phyloP scores from a whole-genome alignment of 2,888 invertebrate genomes.

The Lasioglossum figueresi region DNA sequence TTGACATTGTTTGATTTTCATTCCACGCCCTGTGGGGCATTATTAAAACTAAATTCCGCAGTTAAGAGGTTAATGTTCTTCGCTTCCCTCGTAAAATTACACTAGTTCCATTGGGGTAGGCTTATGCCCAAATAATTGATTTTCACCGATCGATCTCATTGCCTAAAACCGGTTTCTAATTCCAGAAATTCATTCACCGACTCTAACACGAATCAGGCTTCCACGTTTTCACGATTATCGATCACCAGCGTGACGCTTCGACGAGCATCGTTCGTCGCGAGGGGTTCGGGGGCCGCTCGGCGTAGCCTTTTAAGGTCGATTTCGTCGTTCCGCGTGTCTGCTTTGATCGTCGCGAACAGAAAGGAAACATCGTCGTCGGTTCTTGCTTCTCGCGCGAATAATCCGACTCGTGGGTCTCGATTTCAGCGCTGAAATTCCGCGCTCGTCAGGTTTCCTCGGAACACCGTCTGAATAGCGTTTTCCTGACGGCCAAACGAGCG shows the following conservation, averaged over 20 bases:
- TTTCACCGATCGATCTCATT: too few relatives aligned
- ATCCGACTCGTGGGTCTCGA: constrained; percentile 10
- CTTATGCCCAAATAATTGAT: too few relatives aligned
- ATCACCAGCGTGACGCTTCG: background rate
- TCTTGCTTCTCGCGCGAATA: constrained; percentile 17
- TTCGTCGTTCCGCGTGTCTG: constrained; percentile 50
- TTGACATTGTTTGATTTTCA: too few relatives aligned
- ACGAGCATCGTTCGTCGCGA: background rate
- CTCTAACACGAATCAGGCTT: background rate
- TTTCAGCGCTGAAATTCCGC: background rate
- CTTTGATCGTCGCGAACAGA: constrained; percentile 5
- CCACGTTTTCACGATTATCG: background rate
- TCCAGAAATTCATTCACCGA: background rate
- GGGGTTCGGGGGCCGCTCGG: background rate
- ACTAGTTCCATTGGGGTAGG: too few relatives aligned
- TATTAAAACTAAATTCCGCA: too few relatives aligned
- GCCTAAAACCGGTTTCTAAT: too few relatives aligned
- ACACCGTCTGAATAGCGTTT: background rate
- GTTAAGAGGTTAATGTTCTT: too few relatives aligned
- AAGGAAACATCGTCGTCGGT: background rate
- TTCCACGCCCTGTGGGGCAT: too few relatives aligned
- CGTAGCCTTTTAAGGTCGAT: constrained; percentile 54
- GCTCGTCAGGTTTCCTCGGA: background rate
- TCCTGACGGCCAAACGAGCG: background rate
- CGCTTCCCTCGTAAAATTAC: background rate